These are phyloP conservation scores for Drosophila colorata DNA, from an alignment of 2,888 invertebrate species.

Conservation along the genomic window DNA sequence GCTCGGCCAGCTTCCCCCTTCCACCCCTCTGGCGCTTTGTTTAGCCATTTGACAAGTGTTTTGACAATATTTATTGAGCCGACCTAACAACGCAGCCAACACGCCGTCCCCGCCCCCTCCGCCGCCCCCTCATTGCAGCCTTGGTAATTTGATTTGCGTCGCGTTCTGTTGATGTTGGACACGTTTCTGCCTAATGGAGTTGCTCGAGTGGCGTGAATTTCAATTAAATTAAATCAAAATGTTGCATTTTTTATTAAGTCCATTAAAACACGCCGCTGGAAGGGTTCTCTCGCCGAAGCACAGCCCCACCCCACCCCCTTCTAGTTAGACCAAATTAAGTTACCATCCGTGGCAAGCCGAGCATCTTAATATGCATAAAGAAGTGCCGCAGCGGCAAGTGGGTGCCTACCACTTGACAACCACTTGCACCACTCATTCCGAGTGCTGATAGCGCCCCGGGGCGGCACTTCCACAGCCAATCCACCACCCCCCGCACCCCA, in stretches of 20 bases:
- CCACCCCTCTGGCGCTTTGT: conserved; percentile 62
- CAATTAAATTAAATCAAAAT: conserved; percentile 83
- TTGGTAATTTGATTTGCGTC: conserved; percentile 79
- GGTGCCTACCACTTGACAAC: conserved; percentile 62
- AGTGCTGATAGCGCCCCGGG: conserved; percentile 52
- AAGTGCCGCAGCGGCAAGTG: conserved; percentile 52
- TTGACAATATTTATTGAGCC: conserved; percentile 82
- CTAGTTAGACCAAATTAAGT: conserved; percentile 74
- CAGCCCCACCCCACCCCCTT: not conserved
- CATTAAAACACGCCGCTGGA: conserved; percentile 64
- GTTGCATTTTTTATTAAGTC: conserved; percentile 81
- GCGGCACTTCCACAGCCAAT: conserved; percentile 21
- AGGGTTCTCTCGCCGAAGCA: conserved; percentile 46
- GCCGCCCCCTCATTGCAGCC: not conserved
- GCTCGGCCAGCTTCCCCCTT: conserved; percentile 3
- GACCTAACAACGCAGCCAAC: conserved; percentile 10
- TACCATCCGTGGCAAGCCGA: conserved; percentile 53
- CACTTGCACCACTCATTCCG: conserved; percentile 37
- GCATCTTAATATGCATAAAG: conserved; percentile 74
- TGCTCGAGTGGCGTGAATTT: conserved; percentile 84
- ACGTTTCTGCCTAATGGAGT: conserved; percentile 84
- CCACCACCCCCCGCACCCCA: conserved; percentile 7
- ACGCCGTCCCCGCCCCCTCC: not conserved
- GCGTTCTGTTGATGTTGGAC: conserved; percentile 69
- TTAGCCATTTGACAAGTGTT: conserved; percentile 83